A percentile compares a stretch with the other conserved stretches of the same genome.
Evolutionary conservation across 2,113 vertebrate genomes (phyloP).

Genomic region (Tursiops truncatus): DNA sequence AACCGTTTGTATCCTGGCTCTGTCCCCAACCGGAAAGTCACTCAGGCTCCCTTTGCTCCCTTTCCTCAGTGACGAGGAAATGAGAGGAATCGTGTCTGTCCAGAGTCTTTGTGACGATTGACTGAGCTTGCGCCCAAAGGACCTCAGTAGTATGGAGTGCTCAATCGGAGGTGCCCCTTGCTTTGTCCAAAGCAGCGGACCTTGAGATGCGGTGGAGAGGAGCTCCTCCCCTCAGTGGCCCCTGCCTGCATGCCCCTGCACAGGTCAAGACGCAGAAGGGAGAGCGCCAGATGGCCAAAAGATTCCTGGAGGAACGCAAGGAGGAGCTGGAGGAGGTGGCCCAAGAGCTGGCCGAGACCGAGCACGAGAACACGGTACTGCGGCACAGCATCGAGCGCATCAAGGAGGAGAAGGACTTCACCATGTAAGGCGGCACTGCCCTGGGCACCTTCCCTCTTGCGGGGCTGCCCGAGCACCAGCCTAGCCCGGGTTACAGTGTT

Average conservation of each 20-base stretch:
- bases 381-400: conserved; percentile 92
- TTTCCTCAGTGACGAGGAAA: background rate
- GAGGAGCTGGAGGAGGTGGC: conserved; percentile 88
- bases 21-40: background rate
- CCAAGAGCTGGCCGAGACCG: conserved; percentile 90
- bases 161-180: background rate
- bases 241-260: background rate
- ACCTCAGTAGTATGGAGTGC: fast-evolving
- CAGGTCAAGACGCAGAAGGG: conserved; percentile 89
- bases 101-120: background rate
- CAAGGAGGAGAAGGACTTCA: conserved; percentile 86
- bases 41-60: background rate
- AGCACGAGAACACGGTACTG: conserved; percentile 88
- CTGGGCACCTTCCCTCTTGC: background rate
- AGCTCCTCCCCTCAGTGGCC: background rate
- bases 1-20: background rate
- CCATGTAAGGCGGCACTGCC: conserved; percentile 79
- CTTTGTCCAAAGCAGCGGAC: background rate
- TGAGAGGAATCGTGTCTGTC: background rate
- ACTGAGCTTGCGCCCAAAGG: background rate
- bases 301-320: conserved; percentile 89
- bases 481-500: too few species aligned
- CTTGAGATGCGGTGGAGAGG: background rate
- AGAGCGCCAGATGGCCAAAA: conserved; percentile 89
- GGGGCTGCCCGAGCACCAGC: background rate